phyloP scores from a whole-genome alignment of 2,888 invertebrate species.

The Aleiodes testaceus region DNA sequence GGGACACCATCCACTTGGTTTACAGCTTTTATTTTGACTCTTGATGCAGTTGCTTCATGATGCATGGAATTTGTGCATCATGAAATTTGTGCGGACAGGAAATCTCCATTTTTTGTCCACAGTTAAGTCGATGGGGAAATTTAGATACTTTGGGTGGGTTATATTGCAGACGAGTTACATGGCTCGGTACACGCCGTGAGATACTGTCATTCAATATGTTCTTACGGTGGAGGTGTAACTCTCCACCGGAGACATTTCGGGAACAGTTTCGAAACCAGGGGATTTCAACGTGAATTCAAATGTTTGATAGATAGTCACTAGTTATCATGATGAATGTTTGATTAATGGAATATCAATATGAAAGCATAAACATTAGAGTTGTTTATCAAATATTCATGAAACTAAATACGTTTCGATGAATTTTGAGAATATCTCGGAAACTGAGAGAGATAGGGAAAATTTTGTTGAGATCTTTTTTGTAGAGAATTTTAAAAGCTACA shows the following conservation, averaged over 20 bases:
- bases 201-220: slow-evolving; percentile 58
- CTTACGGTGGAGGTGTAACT: slow-evolving; percentile 11
- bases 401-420: no score
- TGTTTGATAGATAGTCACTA: no score
- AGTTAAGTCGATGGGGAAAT: slow-evolving; percentile 19
- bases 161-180: slow-evolving; percentile 69
- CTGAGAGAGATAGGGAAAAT: no score
- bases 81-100: no score
- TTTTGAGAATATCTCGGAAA: no score
- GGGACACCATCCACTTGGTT: slow-evolving; percentile 8
- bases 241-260: neutral
- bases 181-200: slow-evolving; percentile 68
- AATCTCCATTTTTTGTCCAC: neutral
- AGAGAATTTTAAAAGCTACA: no score
- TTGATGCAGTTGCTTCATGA: slow-evolving; percentile 6
- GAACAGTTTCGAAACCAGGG: neutral
- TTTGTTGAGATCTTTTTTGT: no score
- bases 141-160: slow-evolving; percentile 59
- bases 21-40: slow-evolving; percentile 31
- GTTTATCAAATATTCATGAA: no score
- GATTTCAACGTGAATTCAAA: no score
- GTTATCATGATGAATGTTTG: no score
- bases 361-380: no score
- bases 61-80: slow-evolving; percentile 4
- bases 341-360: no score